Conservation (phyloP, 2,797 vertebrate genomes). For the Semotilus atromaculatus region DNA sequence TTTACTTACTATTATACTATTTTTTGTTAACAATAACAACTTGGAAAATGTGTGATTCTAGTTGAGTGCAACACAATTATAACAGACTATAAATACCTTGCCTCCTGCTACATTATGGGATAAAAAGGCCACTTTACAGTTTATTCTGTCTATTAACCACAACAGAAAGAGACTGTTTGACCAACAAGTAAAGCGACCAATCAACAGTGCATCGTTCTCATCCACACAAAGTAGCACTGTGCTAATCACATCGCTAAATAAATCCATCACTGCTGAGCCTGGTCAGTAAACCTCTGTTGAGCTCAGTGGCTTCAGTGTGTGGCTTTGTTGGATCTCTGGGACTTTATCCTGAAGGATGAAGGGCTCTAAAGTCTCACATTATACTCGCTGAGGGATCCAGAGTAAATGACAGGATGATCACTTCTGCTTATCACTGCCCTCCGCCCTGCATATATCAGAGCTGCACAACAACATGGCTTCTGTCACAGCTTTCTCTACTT, state of each 20-base stretch:
- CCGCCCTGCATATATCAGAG: constrained; percentile 11
- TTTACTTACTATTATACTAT: too few species aligned
- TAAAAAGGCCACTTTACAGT: not conserved
- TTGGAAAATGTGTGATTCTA: not conserved
- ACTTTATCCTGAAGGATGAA: constrained; percentile 25
- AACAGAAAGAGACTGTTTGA: not conserved
- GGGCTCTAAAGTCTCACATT: constrained; percentile 2
- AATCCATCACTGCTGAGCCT: not conserved
- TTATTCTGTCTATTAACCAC: not conserved
- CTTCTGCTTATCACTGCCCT: constrained; percentile 17
- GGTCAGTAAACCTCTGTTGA: constrained; percentile 19
- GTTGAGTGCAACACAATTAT: not conserved
- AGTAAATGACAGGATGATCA: constrained; percentile 13
- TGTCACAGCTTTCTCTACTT: not conserved
- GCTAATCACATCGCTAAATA: constrained; percentile 20
- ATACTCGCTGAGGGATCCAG: constrained; percentile 10
- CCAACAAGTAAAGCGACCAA: not conserved
- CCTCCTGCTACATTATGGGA: too few species aligned
- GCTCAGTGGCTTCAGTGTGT: constrained; percentile 5
- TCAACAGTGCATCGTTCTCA: not conserved
- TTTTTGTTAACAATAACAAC: not conserved
- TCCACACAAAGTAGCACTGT: not conserved
- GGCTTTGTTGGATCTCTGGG: constrained; percentile 16
- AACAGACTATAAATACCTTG: not conserved
- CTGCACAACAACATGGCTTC: constrained; percentile 17